Conservation (phyloP, 1,140 invertebrate genomes). For the Drosophila kurseongensis region DNA sequence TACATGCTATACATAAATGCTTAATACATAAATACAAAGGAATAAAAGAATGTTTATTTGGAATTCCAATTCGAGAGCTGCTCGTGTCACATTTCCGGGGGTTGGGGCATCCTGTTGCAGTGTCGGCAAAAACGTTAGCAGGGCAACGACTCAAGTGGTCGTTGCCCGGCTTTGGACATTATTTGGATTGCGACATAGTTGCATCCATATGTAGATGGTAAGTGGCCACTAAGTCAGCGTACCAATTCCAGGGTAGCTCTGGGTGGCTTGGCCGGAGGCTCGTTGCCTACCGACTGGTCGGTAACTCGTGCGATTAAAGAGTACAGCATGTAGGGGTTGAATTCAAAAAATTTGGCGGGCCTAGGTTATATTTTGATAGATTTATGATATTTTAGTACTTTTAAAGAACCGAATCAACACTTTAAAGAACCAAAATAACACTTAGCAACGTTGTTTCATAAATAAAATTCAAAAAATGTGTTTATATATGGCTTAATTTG, state of each 20-base stretch:
- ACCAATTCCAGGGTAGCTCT: not conserved
- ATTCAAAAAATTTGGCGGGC: too few relatives aligned
- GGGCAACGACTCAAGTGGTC: not conserved
- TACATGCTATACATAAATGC: too few relatives aligned
- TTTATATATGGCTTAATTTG: too few relatives aligned
- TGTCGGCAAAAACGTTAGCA: not conserved
- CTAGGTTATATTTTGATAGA: too few relatives aligned
- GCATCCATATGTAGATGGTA: not conserved
- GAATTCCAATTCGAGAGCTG: not conserved
- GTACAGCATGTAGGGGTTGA: too few relatives aligned
- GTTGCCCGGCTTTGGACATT: not conserved
- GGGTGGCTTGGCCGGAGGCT: not conserved
- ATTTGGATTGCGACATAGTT: not conserved
- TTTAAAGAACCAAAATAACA: too few relatives aligned
- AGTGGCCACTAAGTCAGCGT: not conserved
- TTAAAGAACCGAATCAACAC: too few relatives aligned
- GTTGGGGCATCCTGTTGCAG: constrained; percentile 1
- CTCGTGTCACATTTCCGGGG: not conserved
- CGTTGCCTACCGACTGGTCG: not conserved
- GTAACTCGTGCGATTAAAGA: not conserved
- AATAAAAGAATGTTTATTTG: not conserved
- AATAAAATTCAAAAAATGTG: too few relatives aligned
- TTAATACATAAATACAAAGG: too few relatives aligned
- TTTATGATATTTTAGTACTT: too few relatives aligned
- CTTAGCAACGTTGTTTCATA: too few relatives aligned